A percentile compares a stretch with the other conserved stretches of the same genome.
Conservation (phyloP, 1,140 invertebrate genomes). For the Idris sp. region DNA sequence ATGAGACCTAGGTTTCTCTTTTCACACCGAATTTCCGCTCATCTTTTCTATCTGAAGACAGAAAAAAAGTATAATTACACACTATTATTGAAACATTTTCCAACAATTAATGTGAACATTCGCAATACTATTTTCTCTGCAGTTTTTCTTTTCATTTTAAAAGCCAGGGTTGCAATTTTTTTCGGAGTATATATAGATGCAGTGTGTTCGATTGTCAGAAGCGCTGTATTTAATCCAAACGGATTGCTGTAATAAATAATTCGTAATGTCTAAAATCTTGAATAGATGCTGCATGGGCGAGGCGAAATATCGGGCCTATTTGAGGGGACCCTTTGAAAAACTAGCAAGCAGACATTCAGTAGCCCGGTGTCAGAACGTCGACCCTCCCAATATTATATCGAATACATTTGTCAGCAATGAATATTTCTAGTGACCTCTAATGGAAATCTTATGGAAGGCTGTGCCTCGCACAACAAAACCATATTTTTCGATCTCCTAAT, state of each 20-base stretch:
- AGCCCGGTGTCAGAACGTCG: conserved; percentile 57
- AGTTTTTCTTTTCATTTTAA: no score
- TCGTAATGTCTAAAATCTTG: conserved; percentile 17
- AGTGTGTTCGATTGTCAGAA: conserved; percentile 26
- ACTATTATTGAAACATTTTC: no score
- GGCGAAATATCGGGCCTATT: conserved; percentile 21
- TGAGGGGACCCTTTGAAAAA: conserved; percentile 52
- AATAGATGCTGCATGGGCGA: conserved; percentile 40
- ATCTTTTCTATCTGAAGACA: no score
- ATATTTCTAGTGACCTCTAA: conserved; percentile 62
- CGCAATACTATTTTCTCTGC: no score
- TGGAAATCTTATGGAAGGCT: conserved; percentile 57
- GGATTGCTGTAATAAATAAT: conserved; percentile 35
- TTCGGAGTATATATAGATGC: no score
- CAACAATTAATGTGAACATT: no score
- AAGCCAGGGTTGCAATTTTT: no score
- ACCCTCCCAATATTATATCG: conserved; percentile 49
- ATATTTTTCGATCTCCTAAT: conserved; percentile 4
- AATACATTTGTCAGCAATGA: conserved; percentile 62
- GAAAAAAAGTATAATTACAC: no score
- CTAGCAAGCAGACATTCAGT: conserved; percentile 62
- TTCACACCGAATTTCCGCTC: no score
- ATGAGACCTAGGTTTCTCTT: no score
- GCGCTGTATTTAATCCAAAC: conserved; percentile 24
- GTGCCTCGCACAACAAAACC: conserved; percentile 1